Evolutionary conservation across 1,140 invertebrate species (phyloP).

Genomic region (Saccostrea cuccullata): DNA sequence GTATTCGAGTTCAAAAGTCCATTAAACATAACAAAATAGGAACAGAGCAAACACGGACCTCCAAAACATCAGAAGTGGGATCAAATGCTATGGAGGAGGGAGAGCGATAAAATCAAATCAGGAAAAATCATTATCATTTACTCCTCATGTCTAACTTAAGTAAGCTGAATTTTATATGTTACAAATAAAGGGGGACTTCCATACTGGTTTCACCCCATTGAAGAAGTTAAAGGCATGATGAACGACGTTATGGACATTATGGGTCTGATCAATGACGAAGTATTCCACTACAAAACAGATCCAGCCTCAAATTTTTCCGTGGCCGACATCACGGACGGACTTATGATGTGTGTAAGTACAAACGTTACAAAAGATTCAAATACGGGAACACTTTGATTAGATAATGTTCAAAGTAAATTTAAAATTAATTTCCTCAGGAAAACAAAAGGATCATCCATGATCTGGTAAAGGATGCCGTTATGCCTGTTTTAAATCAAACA

Average conservation of each 20-base stretch:
- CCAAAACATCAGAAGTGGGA: no score
- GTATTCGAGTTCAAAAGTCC: neutral
- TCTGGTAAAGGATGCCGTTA: neutral
- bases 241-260: conserved; percentile 42
- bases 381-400: no score
- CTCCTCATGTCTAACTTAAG: neutral
- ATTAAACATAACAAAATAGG: no score
- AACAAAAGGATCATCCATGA: neutral
- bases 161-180: neutral
- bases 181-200: conserved; percentile 39
- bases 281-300: neutral
- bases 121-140: neutral
- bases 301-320: neutral
- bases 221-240: conserved; percentile 44
- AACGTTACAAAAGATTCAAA: neutral
- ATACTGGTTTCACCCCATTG: conserved; percentile 49
- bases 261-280: conserved; percentile 18
- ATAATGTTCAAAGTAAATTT: no score
- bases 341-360: conserved; percentile 42
- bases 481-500: neutral
- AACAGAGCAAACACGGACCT: no score
- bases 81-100: no score
- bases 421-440: neutral
- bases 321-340: conserved; percentile 40
- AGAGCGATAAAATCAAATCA: neutral